These are phyloP conservation scores for Blastobasis lacticolella DNA, from an alignment of 2,888 invertebrate species.

Conservation along the genomic window DNA sequence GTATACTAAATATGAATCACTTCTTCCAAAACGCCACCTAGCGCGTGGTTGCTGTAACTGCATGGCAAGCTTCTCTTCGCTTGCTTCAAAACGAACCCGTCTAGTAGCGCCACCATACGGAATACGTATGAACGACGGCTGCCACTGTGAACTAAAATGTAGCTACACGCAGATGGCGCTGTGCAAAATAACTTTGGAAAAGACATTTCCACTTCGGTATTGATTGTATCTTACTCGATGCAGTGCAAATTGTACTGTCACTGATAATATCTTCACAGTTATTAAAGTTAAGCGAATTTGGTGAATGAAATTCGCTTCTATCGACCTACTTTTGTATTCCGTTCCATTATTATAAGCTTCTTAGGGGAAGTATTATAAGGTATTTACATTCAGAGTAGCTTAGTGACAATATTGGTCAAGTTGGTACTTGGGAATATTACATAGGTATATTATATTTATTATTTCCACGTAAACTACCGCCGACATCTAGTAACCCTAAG, in stretches of 20 bases:
- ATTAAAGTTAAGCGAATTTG: neutral
- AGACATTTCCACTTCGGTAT: conserved; percentile 29
- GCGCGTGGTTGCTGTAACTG: conserved; percentile 13
- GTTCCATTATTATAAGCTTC: too few relatives aligned
- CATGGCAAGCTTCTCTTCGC: neutral
- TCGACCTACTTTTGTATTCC: too few relatives aligned
- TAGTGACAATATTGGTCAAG: too few relatives aligned
- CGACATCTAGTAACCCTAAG: too few relatives aligned
- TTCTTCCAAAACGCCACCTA: conserved; percentile 32
- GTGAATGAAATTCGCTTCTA: neutral
- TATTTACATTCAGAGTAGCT: too few relatives aligned
- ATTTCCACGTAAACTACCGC: too few relatives aligned
- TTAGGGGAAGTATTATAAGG: too few relatives aligned
- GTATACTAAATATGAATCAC: neutral
- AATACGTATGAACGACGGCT: conserved; percentile 19
- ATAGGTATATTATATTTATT: too few relatives aligned
- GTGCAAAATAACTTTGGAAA: conserved; percentile 16
- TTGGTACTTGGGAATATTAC: too few relatives aligned
- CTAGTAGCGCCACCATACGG: conserved; percentile 22
- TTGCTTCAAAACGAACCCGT: neutral
- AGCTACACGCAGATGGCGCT: conserved; percentile 45
- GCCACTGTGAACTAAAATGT: neutral
- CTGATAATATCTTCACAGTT: neutral
- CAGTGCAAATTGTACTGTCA: neutral
- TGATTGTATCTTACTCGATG: conserved; percentile 33